A percentile compares a stretch with the other conserved stretches of the same genome.
These are phyloP conservation scores for Dendrophyllia cribrosa DNA, from an alignment of 64 coral and sea anemone genomes.

Conservation along the genomic window DNA sequence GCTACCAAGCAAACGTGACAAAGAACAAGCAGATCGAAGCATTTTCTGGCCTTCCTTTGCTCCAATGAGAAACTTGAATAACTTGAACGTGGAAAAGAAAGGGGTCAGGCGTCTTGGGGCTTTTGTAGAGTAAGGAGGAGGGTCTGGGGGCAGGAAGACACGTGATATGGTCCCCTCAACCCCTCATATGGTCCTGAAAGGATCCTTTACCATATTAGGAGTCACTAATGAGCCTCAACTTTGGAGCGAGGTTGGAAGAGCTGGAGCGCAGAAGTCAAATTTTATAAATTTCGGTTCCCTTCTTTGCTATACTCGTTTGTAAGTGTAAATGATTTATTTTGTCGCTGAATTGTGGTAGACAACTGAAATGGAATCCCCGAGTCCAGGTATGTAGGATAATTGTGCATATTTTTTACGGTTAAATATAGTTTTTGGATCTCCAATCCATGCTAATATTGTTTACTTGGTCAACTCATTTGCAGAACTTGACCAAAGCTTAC, in stretches of 20 bases:
- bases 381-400: conserved; percentile 38
- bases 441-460: background rate
- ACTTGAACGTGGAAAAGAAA: background rate
- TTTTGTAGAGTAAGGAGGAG: background rate
- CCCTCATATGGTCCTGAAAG: background rate
- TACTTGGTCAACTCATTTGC: background rate
- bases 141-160: conserved; percentile 12
- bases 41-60: background rate
- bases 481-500: conserved; percentile 94
- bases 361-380: conserved; percentile 72
- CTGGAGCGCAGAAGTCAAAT: conserved; percentile 26
- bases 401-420: background rate
- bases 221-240: background rate
- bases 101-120: background rate
- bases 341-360: background rate
- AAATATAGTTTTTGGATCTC: background rate
- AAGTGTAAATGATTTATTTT: conserved; percentile 25
- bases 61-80: background rate
- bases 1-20: background rate
- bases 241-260: background rate
- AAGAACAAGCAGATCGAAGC: conserved; percentile 19
- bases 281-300: background rate
- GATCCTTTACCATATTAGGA: conserved; percentile 6
- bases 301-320: background rate
- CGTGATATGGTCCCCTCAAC: background rate